Evolutionary conservation across 2,113 vertebrate species (phyloP), one percentile per base, ranked within the genome.

Genomic region (Apeltes quadracus): DNA sequence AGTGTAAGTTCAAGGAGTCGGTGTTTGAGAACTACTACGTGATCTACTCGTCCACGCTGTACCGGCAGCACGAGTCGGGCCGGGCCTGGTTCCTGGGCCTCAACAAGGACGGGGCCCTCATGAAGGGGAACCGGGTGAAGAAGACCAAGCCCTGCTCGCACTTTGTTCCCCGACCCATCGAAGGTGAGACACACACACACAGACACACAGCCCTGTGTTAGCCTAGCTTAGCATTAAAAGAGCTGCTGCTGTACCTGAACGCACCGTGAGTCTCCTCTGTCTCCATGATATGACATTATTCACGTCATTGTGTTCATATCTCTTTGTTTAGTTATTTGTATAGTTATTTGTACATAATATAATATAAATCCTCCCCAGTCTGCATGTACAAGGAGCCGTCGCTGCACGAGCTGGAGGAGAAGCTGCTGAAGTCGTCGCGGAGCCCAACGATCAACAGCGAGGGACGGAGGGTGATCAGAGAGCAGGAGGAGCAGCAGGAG

Each of bases 361-460:
- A n/a, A n/a, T n/a, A 41, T 3, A 41, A 3, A 3, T 13, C 43
- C 43, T 5, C 43, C 43, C 43, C 94, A 98, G 97, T 99, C 86
- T 99, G 97, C 91, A 99, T 99, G 97, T 99, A 99, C 89, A 98
- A 97, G 94, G 97, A 99, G 93, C 97, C 97, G 72, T 98, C 97
- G 34, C 93, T 99, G 92, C 97, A 98, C 87, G 96, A 99, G 92
- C 94, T 98, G 23, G 97, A 97, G 91, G 97, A 98, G 91, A 98
- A 97, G 88, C 95, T 97, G 84, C 94, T 95, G 88, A 97, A 97
- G 93, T 94, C 95, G 82, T 98, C 96, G 67, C 95, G 96, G 90
- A 97, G 96, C 88, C 96, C 95, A 61, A 97, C 96, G 78, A 94
- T 98, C 94, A 97, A 97, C 58, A 94, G 95, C 89, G 95, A 94